A percentile compares a stretch with the other conserved stretches of the same genome.
phyloP scores from a whole-genome alignment of 2,113 vertebrate genomes.

The Rhinoderma darwinii region DNA sequence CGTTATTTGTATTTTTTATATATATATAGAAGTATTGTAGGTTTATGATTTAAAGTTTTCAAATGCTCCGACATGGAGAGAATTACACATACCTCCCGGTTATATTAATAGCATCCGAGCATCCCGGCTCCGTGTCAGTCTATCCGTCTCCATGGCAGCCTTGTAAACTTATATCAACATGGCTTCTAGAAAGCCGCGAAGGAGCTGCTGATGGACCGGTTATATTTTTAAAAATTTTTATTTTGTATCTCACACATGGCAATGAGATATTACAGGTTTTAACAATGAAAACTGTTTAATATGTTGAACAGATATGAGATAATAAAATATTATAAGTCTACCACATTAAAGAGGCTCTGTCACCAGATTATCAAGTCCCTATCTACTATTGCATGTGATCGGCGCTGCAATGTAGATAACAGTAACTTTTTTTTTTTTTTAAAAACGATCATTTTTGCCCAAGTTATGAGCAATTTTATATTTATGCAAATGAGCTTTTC shows the following conservation, averaged over 20 bases:
- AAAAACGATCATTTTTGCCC: no score
- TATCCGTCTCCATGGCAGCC: background rate
- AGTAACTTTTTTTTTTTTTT: no score
- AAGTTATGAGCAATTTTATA: no score
- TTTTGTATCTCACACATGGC: background rate
- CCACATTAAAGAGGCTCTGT: no score
- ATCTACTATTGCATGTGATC: no score
- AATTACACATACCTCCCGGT: background rate
- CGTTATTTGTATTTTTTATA: no score
- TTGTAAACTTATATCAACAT: constrained; percentile 12
- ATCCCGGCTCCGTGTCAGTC: background rate
- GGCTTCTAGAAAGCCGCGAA: background rate
- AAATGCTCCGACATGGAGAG: background rate
- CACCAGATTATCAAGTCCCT: no score
- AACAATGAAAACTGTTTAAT: background rate
- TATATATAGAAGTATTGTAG: background rate
- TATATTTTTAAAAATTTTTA: no score
- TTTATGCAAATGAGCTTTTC: no score
- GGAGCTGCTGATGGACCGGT: background rate
- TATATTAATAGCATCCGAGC: background rate
- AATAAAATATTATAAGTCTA: no score
- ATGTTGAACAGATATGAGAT: no score
- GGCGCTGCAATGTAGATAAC: no score
- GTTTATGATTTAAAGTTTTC: background rate
- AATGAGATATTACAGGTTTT: background rate